Conservation (phyloP, 2,888 invertebrate genomes). For the Brachypalpus laphriformis region DNA sequence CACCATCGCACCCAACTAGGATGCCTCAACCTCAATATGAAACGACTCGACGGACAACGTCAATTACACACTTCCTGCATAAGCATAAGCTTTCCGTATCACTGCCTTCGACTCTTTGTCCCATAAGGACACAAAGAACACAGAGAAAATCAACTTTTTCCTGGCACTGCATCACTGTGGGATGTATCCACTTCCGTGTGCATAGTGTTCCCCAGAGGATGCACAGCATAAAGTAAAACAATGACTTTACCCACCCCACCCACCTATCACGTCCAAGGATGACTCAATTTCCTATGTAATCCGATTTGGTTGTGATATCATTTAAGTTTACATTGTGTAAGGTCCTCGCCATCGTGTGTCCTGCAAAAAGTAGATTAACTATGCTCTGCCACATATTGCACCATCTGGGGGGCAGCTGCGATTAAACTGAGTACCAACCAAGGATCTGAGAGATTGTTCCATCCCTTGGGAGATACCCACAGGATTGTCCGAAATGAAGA, state of each 20-base stretch:
- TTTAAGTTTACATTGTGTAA: constrained; percentile 66
- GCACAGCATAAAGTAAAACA: constrained; percentile 44
- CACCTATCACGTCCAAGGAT: constrained; percentile 54
- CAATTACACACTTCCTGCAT: constrained; percentile 39
- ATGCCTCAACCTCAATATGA: background rate
- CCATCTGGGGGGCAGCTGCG: constrained; percentile 47
- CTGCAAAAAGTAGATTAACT: constrained; percentile 60
- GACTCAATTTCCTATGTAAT: constrained; percentile 72
- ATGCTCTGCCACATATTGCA: constrained; percentile 53
- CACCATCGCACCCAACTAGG: background rate
- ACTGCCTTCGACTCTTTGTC: background rate
- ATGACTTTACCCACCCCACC: constrained; percentile 41
- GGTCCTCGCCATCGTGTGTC: constrained; percentile 25
- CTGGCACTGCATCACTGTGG: background rate
- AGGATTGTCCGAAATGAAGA: background rate
- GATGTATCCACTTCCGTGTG: constrained; percentile 32
- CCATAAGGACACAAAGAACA: constrained; percentile 12
- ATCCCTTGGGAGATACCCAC: constrained; percentile 16
- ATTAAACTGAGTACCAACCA: constrained; percentile 30
- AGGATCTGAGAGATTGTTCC: background rate
- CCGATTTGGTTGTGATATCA: constrained; percentile 68
- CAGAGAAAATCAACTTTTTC: constrained; percentile 21
- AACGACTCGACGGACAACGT: constrained; percentile 2
- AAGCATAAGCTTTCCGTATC: constrained; percentile 2
- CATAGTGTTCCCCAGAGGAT: constrained; percentile 16